These are phyloP conservation scores for Delphinapterus leucas DNA, from an alignment of 2,113 vertebrate genomes.

Conservation along the genomic window DNA sequence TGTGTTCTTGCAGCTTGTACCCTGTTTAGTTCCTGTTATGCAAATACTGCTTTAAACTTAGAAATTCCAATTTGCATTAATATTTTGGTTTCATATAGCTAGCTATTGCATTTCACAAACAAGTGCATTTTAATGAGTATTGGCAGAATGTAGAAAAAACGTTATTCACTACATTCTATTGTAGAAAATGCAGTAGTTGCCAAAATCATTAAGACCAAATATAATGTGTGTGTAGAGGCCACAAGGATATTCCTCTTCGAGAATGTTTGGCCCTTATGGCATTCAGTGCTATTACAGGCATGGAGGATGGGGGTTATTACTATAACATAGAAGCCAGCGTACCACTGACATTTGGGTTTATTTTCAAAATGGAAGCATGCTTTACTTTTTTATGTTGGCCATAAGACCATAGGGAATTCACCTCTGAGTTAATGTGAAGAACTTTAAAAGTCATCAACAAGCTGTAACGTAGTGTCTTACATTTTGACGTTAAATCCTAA, in stretches of 20 bases:
- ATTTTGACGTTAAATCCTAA: background rate
- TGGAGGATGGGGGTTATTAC: background rate
- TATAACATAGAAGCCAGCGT: background rate
- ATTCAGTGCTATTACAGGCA: rapidly evolving
- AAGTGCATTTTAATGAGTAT: conserved; percentile 85
- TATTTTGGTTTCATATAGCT: conserved; percentile 82
- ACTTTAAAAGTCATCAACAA: background rate
- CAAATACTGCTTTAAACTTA: conserved; percentile 83
- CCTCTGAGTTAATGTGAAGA: background rate
- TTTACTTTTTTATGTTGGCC: conserved; percentile 9
- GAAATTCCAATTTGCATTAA: conserved; percentile 83
- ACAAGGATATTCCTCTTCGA: background rate
- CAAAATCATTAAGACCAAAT: conserved; percentile 78
- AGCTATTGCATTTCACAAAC: conserved; percentile 78
- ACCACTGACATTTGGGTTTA: background rate
- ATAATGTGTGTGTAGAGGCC: conserved; percentile 59
- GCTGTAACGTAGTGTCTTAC: background rate
- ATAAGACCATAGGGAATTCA: background rate
- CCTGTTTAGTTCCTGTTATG: conserved; percentile 80
- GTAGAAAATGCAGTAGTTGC: conserved; percentile 81
- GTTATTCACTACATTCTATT: conserved; percentile 90
- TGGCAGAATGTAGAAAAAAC: conserved; percentile 87
- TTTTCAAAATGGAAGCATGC: conserved; percentile 29
- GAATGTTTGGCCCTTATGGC: background rate
- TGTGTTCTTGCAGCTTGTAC: conserved; percentile 68